Percentiles rank a stretch among this genome's conserved stretches.
Conservation (phyloP, 1,140 invertebrate genomes). For the Zophobas atratus region DNA sequence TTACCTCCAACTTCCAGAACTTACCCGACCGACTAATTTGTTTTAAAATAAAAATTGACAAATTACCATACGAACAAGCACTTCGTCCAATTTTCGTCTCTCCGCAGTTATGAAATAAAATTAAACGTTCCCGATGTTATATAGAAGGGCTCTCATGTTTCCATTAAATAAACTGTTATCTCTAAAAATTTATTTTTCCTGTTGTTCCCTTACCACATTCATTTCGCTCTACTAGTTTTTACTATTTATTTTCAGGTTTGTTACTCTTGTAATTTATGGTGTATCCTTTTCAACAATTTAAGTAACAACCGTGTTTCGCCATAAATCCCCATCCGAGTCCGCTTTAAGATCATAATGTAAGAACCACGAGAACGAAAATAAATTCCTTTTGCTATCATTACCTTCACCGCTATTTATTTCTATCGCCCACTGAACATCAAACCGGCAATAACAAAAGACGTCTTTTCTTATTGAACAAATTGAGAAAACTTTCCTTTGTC, state of each 20-base stretch:
- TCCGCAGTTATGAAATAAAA: constrained; percentile 1
- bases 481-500: no score
- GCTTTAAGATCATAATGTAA: constrained; percentile 5
- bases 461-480: background rate
- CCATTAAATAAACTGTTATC: constrained; percentile 13
- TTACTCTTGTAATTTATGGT: constrained; percentile 20
- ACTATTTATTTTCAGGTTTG: constrained; percentile 35
- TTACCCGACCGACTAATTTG: constrained; percentile 1
- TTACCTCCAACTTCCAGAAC: background rate
- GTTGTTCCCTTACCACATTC: constrained; percentile 7
- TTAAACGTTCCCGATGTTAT: background rate
- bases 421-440: background rate
- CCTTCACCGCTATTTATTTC: background rate
- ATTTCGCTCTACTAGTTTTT: constrained; percentile 23
- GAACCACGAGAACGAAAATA: constrained; percentile 18
- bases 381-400: background rate
- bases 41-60: background rate
- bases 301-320: constrained; percentile 11
- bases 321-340: constrained; percentile 10
- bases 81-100: background rate
- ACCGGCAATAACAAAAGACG: background rate
- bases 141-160: background rate
- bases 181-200: constrained; percentile 33
- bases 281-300: constrained; percentile 15
- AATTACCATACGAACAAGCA: no score